Evolutionary conservation across 2,888 invertebrate genomes (phyloP), one percentile per base, ranked within the genome.

Genomic region (Apocheima hispidaria): DNA sequence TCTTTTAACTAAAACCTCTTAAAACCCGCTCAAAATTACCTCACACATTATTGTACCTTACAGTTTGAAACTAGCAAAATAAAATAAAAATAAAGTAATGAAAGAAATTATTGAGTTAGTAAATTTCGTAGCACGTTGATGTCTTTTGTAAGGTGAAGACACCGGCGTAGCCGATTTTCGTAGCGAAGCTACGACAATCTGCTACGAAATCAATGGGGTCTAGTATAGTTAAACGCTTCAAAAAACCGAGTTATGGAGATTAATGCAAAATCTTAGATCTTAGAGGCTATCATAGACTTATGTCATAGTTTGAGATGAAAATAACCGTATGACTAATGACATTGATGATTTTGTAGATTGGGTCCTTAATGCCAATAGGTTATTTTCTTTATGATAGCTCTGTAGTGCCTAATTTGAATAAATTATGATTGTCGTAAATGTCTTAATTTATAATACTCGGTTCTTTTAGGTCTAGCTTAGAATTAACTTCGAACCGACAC

Each of bases 121-220:
- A 44, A 60, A 53, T 53, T n/a, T 44, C 35, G 43, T 52, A 21
- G 44, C 53, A 43, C 73, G 73, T 75, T 71, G 69, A 75, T 65
- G 63, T 76, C 72, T 74, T 68, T 72, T 66, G 28, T 67, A 72
- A 51, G 62, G 55, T 14, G 44, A 46, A 40, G 18, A 26, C 18
- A 44, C 21, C 28, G 16, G 23, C 65, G 66, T 70, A 68, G 66
- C 58, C n/a, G 59, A 66, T 57, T 35, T 16, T 4, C 60, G 70
- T 70, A 70, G 70, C 68, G 43, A 16, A 50, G 64, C 70, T 68
- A 68, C 70, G 63, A 14, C n/a, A n/a, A n/a, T n/a, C 18, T 52
- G 64, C 70, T 68, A 68, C 70, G 63, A 14, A 52, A 63, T 44
- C 44, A 46, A 51, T 56, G 35, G 41, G 40, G 46, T 49, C 21